Evolutionary conservation across 35 echinoderm and acorn worm species (phyloP), one percentile per base, ranked within the genome.

Genomic region (Apostichopus japonicus): DNA sequence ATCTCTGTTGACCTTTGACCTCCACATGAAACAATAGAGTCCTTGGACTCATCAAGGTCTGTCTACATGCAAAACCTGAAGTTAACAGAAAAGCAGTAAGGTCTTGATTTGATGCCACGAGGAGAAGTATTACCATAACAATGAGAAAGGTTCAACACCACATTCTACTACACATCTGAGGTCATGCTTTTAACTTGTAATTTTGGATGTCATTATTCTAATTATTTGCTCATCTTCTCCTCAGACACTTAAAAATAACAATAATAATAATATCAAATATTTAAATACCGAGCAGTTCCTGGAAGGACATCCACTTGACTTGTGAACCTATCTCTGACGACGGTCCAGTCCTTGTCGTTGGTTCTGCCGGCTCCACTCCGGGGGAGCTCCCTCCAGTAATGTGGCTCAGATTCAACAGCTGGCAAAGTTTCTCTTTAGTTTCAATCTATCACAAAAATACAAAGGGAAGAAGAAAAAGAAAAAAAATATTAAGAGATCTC

Each of bases 211-310:
- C 33, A 44, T 44, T 44, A 44, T 44, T 44, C 33, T 44, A 44
- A 44, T 44, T 44, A 4, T 3, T 44, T 44, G 33, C 33, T 44
- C 33, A 44, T 44, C 33, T 44, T 44, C 27, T 44, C 33, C 33
- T 44, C 33, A 44, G 33, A 44, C 4, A 44, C 33, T 44, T 44
- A 44, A 44, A 44, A 44, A 44, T 44, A 44, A 44, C 33, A 44
- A 0, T 44, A 44, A 44, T 61, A 61, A 61, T 61, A 61, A 61
- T 61, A 61, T 61, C 1, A 13, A 61, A 61, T 61, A 61, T 0
- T 61, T 58, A n/a, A 72, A 77, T 67, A 91, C 90, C 70, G n/a
- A 91, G n/a, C n/a, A 91, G 52, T 58, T 91, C 90, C 72, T 91
- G 23, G 1, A 91, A 52, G 10, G 90, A 91, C n/a, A 91, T 91